Evolutionary conservation across 2,113 vertebrate species (phyloP).

Genomic region (Callipepla californica): DNA sequence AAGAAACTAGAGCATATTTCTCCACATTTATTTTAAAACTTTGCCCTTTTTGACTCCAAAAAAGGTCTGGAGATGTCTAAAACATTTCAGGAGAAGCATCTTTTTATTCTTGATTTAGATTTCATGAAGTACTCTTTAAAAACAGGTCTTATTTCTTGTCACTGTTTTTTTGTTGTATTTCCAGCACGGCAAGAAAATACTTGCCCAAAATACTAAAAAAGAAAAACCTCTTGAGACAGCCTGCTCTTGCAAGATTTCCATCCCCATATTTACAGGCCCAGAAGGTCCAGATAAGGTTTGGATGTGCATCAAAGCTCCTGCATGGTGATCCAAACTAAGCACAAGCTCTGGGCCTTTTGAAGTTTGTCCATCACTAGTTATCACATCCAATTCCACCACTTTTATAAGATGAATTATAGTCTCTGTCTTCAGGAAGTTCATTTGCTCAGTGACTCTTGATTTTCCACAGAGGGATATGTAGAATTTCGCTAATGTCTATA

Average conservation of each 20-base stretch:
- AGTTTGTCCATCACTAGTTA: slow-evolving; percentile 50
- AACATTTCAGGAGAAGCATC: slow-evolving; percentile 21
- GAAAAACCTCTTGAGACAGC: not conserved
- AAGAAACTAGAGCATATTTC: not conserved
- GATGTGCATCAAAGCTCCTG: slow-evolving; percentile 42
- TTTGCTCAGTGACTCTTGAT: not conserved
- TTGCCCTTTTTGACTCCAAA: not conserved
- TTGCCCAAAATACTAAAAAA: slow-evolving; percentile 47
- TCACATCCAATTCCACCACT: slow-evolving; percentile 21
- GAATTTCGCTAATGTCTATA: slow-evolving; percentile 39
- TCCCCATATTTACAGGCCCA: slow-evolving; percentile 31
- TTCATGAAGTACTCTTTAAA: slow-evolving; percentile 46
- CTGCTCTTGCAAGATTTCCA: slow-evolving; percentile 54
- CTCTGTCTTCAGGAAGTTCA: slow-evolving; percentile 32
- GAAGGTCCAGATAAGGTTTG: slow-evolving; percentile 43
- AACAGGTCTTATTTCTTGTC: slow-evolving; percentile 47
- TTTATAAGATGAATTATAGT: slow-evolving; percentile 7
- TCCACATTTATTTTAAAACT: not conserved
- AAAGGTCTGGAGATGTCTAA: not conserved
- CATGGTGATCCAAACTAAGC: slow-evolving; percentile 18
- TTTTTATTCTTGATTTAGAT: slow-evolving; percentile 27
- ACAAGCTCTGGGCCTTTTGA: slow-evolving; percentile 42
- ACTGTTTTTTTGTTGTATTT: slow-evolving; percentile 49
- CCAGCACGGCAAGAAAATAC: slow-evolving; percentile 35
- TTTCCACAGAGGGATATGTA: not conserved